Percentiles rank a stretch among this genome's conserved stretches.
Conservation (phyloP, 1,140 invertebrate species). For the Muscidifurax raptorellus region DNA sequence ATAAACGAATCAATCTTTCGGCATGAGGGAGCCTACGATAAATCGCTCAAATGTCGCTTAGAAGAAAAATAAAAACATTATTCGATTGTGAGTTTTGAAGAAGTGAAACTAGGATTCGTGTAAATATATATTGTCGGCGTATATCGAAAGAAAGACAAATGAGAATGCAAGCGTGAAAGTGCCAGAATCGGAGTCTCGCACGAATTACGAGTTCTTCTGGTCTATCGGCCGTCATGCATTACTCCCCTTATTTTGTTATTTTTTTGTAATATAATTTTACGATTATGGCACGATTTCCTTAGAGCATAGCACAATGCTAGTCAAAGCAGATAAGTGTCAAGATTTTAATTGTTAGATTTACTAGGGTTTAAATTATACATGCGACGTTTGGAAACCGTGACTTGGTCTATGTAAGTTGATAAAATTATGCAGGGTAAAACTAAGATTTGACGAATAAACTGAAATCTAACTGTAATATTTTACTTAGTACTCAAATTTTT, state of each 20-base stretch:
- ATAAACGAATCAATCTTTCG: conserved; percentile 41
- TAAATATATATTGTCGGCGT: conserved; percentile 43
- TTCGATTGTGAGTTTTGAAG: conserved; percentile 26
- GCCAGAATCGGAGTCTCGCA: conserved; percentile 43
- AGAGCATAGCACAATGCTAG: conserved; percentile 63
- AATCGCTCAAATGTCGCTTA: conserved; percentile 40
- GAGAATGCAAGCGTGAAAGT: conserved; percentile 45
- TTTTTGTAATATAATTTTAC: conserved; percentile 43
- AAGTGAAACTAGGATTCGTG: conserved; percentile 33
- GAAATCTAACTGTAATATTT: background rate
- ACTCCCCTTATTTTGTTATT: conserved; percentile 47
- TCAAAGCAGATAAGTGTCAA: conserved; percentile 62
- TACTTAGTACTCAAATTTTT: conserved; percentile 23
- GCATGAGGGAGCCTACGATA: conserved; percentile 7
- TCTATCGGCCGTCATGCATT: background rate
- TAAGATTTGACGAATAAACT: conserved; percentile 40
- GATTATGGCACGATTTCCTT: conserved; percentile 52
- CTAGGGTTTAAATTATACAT: conserved; percentile 25
- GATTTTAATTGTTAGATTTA: conserved; percentile 55
- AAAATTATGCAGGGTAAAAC: conserved; percentile 50
- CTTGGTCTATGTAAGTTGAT: conserved; percentile 34
- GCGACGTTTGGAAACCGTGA: conserved; percentile 49
- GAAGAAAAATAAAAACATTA: conserved; percentile 15
- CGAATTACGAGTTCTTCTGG: conserved; percentile 48
- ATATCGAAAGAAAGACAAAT: conserved; percentile 22